Base-by-base conservation (phyloP, 2,797 vertebrate species). In the Leptatherina wallacei region DNA sequence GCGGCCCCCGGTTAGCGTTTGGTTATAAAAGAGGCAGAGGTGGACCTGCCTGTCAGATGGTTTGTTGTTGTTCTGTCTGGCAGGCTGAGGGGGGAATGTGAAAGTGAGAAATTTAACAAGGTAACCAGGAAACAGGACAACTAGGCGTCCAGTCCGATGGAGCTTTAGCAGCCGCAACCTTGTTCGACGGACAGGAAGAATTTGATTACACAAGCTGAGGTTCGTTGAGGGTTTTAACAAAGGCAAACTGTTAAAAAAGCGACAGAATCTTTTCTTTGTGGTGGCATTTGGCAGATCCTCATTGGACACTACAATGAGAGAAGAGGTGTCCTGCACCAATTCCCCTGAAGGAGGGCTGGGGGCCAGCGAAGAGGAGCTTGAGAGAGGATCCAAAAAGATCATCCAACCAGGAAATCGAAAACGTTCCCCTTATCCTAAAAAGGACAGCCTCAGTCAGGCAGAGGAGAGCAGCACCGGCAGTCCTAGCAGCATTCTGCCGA, bases 291-390 rank as follows among this genome's bases (percentile, higher is more conserved):
- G 81, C 68, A 74, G 78, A 71, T 71, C 49, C 68, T 57, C 55
- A 35, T 65, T 82, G 85, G 86, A 89, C 71, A 32, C 52, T 63
- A 85, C 79, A 51, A 96, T 96, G 96, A 95, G 96, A 84, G 95
- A 96, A 85, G 95, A 96, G 72, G 91, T 84, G 86, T 85, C 89
- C 84, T 95, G 94, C 88, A 94, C 94, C 20, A 94, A 92, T 47
- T 96, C 95, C 49, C 95, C 96, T 0, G 95, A 95, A 84, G 95
- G 93, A 90, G 95, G 94, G 64, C 69, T 92, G 78, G 94, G 86
- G 59, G 95, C 89, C 86, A 95, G 95, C 3, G 95, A 96, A 54
- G 94, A 94, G 76, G 95, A 96, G 11, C 91, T 92, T 71, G 95
- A 96, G 76, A 81, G 92, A 61, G 73, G 69, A 22, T 92, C 91